A percentile compares a stretch with the other conserved stretches of the same genome.
phyloP scores from a whole-genome alignment of 2,888 invertebrate species.

The Drosophila antonietae region DNA sequence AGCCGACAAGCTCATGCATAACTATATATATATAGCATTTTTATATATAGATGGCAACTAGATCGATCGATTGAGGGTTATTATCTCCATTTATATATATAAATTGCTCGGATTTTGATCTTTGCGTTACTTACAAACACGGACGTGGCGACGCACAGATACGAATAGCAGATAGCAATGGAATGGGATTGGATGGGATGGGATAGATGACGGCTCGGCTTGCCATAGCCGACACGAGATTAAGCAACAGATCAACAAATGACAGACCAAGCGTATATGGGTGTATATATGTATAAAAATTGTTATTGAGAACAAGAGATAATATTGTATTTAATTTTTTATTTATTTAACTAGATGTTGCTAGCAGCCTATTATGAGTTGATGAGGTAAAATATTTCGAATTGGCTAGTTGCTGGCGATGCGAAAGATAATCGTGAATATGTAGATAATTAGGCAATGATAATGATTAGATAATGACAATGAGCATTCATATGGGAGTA shows the following conservation, averaged over 20 bases:
- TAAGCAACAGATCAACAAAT: conserved; percentile 63
- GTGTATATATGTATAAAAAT: conserved; percentile 52
- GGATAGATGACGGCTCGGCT: conserved; percentile 32
- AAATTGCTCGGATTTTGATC: conserved; percentile 69
- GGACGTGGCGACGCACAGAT: conserved; percentile 61
- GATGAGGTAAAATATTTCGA: conserved; percentile 33
- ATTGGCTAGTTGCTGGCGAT: background rate
- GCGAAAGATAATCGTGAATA: background rate
- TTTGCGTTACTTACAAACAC: conserved; percentile 65
- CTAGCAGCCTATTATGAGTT: conserved; percentile 55
- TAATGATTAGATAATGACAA: background rate
- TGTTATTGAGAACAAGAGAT: conserved; percentile 83
- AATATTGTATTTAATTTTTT: conserved; percentile 76
- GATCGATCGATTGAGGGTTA: conserved; percentile 51
- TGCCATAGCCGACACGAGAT: conserved; percentile 50
- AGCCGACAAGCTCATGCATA: conserved; percentile 50
- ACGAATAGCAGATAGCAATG: conserved; percentile 61
- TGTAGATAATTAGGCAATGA: background rate
- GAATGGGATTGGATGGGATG: conserved; percentile 31
- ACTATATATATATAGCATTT: conserved; percentile 1
- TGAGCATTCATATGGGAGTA: background rate
- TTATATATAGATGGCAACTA: conserved; percentile 10
- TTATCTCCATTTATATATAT: conserved; percentile 20
- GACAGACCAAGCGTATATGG: conserved; percentile 32
- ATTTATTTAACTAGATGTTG: conserved; percentile 83